Percentiles rank a stretch among this genome's conserved stretches.
Conservation (phyloP, 2,888 invertebrate genomes). For the Loripinus fragilis region DNA sequence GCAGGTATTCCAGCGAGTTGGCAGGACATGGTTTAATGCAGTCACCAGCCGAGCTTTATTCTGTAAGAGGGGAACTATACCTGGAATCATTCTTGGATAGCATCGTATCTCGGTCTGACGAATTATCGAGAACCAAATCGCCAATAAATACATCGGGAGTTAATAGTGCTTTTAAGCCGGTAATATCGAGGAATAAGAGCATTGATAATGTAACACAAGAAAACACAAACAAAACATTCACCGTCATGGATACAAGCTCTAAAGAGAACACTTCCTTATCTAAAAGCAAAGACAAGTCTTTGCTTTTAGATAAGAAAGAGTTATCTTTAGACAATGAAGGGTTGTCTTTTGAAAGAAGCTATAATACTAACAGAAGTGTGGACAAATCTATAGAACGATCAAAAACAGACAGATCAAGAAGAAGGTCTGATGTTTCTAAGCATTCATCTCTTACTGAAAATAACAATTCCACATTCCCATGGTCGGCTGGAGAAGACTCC, state of each 20-base stretch:
- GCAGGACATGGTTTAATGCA: background rate
- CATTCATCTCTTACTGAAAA: conserved; percentile 30
- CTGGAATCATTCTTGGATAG: background rate
- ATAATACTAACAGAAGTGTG: background rate
- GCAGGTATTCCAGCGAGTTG: conserved; percentile 13
- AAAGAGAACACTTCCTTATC: background rate
- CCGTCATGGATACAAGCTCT: background rate
- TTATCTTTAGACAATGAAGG: too few relatives aligned
- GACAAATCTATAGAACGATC: too few relatives aligned
- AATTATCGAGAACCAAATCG: conserved; percentile 41
- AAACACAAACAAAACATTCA: conserved; percentile 17
- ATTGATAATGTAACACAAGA: background rate
- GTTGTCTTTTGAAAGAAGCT: conserved; percentile 3
- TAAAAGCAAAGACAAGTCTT: background rate
- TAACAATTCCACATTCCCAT: conserved; percentile 42
- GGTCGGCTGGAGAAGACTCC: conserved; percentile 24
- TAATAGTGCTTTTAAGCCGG: conserved; percentile 62
- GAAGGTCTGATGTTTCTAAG: conserved; percentile 31
- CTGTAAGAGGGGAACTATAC: conserved; percentile 3
- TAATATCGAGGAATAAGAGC: conserved; percentile 27
- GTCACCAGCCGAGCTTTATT: background rate
- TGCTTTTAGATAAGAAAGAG: too few relatives aligned
- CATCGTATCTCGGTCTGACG: conserved; percentile 7
- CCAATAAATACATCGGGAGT: conserved; percentile 58
- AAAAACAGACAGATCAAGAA: too few relatives aligned